A percentile compares a stretch with the other conserved stretches of the same genome.
phyloP scores from a whole-genome alignment of 1,140 invertebrate species.

The Dendroctonus ponderosae region DNA sequence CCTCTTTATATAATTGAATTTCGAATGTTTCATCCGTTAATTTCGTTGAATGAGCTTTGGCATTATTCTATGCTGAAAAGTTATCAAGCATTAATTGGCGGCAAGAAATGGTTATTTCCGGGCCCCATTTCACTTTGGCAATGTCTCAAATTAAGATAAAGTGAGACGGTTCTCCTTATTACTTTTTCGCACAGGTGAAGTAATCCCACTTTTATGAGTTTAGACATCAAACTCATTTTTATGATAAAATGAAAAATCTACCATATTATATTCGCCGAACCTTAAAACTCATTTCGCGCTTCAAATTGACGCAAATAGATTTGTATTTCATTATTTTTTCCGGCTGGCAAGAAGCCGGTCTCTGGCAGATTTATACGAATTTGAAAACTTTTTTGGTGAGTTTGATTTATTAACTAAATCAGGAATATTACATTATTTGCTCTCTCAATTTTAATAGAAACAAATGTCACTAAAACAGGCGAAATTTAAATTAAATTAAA shows the following conservation, averaged over 20 bases:
- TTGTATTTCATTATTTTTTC: conserved; percentile 1
- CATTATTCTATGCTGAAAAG: too few relatives aligned
- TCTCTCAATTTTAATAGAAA: too few relatives aligned
- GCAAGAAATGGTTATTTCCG: too few relatives aligned
- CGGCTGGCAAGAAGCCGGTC: not conserved
- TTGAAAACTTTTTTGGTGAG: too few relatives aligned
- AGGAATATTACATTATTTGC: too few relatives aligned
- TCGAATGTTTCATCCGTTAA: not conserved
- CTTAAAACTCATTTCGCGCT: conserved; percentile 15
- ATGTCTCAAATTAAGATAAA: conserved; percentile 4
- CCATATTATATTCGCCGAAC: not conserved
- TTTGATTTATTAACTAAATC: too few relatives aligned
- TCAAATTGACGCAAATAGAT: conserved; percentile 6
- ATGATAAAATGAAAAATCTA: conserved; percentile 13
- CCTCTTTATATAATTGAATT: not conserved
- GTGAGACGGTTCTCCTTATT: conserved; percentile 12
- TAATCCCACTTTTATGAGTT: conserved; percentile 14
- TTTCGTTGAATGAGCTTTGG: not conserved
- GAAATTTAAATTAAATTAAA: too few relatives aligned
- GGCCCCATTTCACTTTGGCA: not conserved
- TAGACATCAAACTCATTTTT: conserved; percentile 16
- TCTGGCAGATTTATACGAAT: too few relatives aligned
- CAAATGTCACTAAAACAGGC: too few relatives aligned
- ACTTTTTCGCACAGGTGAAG: conserved; percentile 11
- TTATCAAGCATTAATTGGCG: too few relatives aligned